Conservation (phyloP, 1,140 invertebrate genomes). For the Drusus annulatus region DNA sequence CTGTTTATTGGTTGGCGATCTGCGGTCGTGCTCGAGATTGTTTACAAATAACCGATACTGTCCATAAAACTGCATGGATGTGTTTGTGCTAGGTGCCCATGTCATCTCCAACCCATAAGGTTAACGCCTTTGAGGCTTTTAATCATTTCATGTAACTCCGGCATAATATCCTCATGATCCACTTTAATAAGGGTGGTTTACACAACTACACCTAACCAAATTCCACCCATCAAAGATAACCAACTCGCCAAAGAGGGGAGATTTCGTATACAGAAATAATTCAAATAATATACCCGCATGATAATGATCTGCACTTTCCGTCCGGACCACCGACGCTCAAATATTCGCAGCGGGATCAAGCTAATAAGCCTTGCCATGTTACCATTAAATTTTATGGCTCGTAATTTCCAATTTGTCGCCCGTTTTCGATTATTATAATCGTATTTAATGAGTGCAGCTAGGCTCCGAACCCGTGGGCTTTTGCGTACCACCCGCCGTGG, state of each 20-base stretch:
- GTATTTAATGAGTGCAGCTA: conserved; percentile 48
- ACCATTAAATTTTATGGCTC: conserved; percentile 59
- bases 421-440: conserved; percentile 59
- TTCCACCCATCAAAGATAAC: too few species aligned
- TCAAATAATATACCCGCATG: too few species aligned
- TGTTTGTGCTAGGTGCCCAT: too few species aligned
- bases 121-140: too few species aligned
- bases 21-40: too few species aligned
- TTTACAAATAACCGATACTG: too few species aligned
- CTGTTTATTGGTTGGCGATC: too few species aligned
- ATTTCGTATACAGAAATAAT: too few species aligned
- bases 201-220: neutral
- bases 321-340: neutral
- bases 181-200: conserved; percentile 22
- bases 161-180: conserved; percentile 20
- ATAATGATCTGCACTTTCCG: too few species aligned
- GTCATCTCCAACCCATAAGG: too few species aligned
- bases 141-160: neutral
- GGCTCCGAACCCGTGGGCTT: conserved; percentile 21
- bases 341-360: neutral
- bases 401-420: conserved; percentile 60
- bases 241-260: too few species aligned
- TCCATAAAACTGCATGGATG: too few species aligned
- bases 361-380: conserved; percentile 51
- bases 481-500: neutral